These are phyloP conservation scores for Coenonympha arcania DNA, from an alignment of 2,888 invertebrate species.

Conservation along the genomic window DNA sequence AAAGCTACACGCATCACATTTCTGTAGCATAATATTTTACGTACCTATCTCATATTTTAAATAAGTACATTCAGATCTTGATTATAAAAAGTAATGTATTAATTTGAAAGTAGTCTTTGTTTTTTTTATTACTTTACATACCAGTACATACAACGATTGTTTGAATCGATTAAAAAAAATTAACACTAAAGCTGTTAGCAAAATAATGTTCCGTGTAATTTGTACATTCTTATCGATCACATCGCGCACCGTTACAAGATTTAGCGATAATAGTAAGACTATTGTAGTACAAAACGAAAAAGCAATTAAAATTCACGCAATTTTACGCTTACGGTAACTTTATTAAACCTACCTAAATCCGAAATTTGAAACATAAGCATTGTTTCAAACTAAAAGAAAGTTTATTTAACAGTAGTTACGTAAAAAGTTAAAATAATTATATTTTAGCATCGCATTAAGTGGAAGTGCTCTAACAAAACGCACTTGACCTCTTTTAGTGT, in stretches of 20 bases:
- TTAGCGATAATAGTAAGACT: conserved; percentile 31
- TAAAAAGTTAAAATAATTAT: conserved; percentile 16
- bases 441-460: conserved; percentile 13
- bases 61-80: too few species aligned
- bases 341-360: conserved; percentile 16
- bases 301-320: conserved; percentile 37
- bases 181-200: conserved; percentile 14
- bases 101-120: too few species aligned
- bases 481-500: conserved; percentile 23
- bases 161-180: neutral
- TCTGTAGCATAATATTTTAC: neutral
- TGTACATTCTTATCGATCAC: conserved; percentile 27
- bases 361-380: conserved; percentile 2
- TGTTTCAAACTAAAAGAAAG: neutral
- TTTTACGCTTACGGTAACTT: conserved; percentile 37
- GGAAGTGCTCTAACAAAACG: conserved; percentile 17
- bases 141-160: too few species aligned
- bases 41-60: too few species aligned
- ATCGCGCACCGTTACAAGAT: conserved; percentile 33
- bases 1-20: neutral
- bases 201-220: conserved; percentile 26
- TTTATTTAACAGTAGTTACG: neutral
- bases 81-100: too few species aligned
- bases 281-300: conserved; percentile 34
- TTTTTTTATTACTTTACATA: too few species aligned